Evolutionary conservation across 2,888 invertebrate species (phyloP), one percentile per base, ranked within the genome.

Genomic region (Cataglyphis albicans): DNA sequence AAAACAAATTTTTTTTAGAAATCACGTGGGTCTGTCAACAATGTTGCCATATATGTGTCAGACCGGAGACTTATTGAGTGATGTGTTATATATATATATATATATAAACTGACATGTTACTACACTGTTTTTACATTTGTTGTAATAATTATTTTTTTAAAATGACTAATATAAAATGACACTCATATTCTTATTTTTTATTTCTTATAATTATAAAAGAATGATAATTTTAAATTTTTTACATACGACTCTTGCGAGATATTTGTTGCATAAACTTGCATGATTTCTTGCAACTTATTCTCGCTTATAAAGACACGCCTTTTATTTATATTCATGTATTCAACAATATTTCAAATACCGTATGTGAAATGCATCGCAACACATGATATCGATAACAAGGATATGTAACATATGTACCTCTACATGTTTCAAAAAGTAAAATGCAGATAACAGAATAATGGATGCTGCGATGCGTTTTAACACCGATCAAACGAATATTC

Each of bases 401-500:
- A 48, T 57, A 76, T n/a, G 76, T 32, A 76, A 29, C 41, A 9
- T 57, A 18, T 48, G 44, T 48, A n/a, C 3, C 3, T 57, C 10
- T 3, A 21, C 44, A 35, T 21, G 57, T 59, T 78, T 72, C 10
- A 44, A 70, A 70, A 78, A 59, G n/a, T 44, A 25, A 72, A 57
- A 59, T 78, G 44, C n/a, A 41, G 35, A 75, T 75, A 75, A 65
- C 25, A 21, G 52, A 67, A 52, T 76, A 68, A 55, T 48, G 44
- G 32, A 21, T 5, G 41, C 21, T 59, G 59, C 6, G 21, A 72
- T 32, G 21, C 57, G 38, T 70, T 68, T 18, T 29, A 72, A 59
- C 32, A 78, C 12, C 72, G 44, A 72, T 78, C 12, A 78, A 59
- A 70, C 59, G 44, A 78, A 72, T 44, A 48, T 35, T 78, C 5